Evolutionary conservation across 2,888 invertebrate genomes (phyloP).

Genomic region (Platynereis dumerilii): DNA sequence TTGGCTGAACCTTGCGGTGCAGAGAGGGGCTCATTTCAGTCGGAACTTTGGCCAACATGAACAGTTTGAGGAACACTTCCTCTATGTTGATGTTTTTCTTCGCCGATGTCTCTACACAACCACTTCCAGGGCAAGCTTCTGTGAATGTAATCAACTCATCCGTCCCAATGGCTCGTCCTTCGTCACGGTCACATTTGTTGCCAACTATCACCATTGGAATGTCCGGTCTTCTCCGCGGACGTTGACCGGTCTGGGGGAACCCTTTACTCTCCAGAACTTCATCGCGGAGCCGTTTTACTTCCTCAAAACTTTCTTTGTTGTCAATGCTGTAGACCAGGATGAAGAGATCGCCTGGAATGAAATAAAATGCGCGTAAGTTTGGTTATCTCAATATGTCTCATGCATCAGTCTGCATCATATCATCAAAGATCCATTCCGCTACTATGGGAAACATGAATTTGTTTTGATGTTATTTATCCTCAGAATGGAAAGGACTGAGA

Average conservation of each 20-base stretch:
- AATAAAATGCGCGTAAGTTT: too few relatives aligned
- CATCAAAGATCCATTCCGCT: too few relatives aligned
- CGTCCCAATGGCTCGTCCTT: constrained; percentile 74
- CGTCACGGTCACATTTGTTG: constrained; percentile 84
- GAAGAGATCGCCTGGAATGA: constrained; percentile 68
- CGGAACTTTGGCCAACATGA: constrained; percentile 81
- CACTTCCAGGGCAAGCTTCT: constrained; percentile 78
- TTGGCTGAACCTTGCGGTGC: constrained; percentile 72
- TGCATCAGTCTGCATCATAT: too few relatives aligned
- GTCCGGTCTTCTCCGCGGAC: constrained; percentile 4
- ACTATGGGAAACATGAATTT: too few relatives aligned
- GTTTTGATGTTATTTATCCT: too few relatives aligned
- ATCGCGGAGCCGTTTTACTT: constrained; percentile 53
- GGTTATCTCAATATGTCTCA: too few relatives aligned
- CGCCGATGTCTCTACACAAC: constrained; percentile 82
- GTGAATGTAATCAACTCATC: constrained; percentile 75
- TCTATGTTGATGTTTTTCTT: constrained; percentile 82
- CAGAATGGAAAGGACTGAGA: too few relatives aligned
- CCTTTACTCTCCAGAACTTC: constrained; percentile 58
- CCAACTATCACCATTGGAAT: constrained; percentile 84
- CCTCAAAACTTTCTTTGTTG: constrained; percentile 57
- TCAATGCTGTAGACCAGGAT: constrained; percentile 58
- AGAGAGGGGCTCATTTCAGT: constrained; percentile 85
- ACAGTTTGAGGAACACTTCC: constrained; percentile 83
- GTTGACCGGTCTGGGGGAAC: constrained; percentile 55